Base-by-base conservation (phyloP, 1,140 invertebrate genomes). In the Drosophila virilis region DNA sequence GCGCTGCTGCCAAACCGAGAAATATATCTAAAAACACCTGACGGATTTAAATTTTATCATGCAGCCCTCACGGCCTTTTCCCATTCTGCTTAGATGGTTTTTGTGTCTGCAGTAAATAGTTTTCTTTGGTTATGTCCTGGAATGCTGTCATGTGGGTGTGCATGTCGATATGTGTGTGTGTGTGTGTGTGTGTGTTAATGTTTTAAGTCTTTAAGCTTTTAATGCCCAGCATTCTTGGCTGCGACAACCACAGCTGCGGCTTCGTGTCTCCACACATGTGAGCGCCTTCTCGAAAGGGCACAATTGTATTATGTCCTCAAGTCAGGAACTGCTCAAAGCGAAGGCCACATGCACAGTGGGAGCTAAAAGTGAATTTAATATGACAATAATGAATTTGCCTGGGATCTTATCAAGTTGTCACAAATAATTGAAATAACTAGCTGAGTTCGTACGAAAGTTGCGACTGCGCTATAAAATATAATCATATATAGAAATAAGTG, bases 141-240 rank as follows among this genome's bases (percentile, higher is more conserved):
- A 52, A 66, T 66, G 51, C 32, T 54, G 33, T 50, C 40, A 45
- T 45, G 42, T 59, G 8, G 13, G 52, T 55, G 52, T 5, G 10
- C 35, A 51, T 62, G 52, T 43, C 28, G 22, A 15, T 54, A 40
- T 79, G 46, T 65, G 54, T 37, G 37, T 43, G 48, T 51, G 37
- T 43, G 61, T 67, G 55, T 55, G 22, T 74, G 65, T 68, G 57
- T 68, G 58, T 69, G 66, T 82, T 82, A 82, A 83, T 83, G 75
- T 83, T 83, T 78, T 83, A 83, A 83, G 80, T 78, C 75, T 79
- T 79, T 83, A 83, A 83, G 80, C 80, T 83, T 75, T 83, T 83
- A 83, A 83, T 83, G 80, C 80, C 48, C 69, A 60, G 61, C 80
- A 83, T 83, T 83, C 80, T 78, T 78, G 60, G 55, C 70, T 70